phyloP scores from a whole-genome alignment of 2,797 vertebrate species.

The Oreochromis grahami region DNA sequence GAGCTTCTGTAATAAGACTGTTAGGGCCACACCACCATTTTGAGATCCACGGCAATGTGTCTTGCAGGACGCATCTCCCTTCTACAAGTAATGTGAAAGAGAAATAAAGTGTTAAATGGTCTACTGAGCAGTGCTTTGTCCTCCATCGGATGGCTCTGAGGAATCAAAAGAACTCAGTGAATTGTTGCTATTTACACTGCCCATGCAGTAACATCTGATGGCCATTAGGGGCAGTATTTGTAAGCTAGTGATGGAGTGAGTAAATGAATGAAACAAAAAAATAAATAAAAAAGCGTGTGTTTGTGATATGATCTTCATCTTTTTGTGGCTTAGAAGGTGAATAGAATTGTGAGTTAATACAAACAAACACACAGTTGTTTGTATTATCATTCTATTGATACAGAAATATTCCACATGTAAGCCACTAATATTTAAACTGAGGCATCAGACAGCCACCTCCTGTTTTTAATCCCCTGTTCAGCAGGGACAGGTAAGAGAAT shows the following conservation, averaged over 20 bases:
- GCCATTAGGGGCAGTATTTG: not conserved
- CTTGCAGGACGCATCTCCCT: fast-evolving
- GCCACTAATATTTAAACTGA: not conserved
- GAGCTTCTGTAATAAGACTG: not conserved
- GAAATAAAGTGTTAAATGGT: not conserved
- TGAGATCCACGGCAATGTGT: not conserved
- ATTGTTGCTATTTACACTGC: not conserved
- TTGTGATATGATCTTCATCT: not conserved
- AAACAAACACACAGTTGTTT: not conserved
- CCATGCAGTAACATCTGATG: not conserved
- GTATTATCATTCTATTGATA: not conserved
- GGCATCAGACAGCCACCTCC: not conserved
- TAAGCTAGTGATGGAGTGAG: not conserved
- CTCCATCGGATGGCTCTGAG: fast-evolving
- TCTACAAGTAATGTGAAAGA: not conserved
- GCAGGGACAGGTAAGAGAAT: not conserved
- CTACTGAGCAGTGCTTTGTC: not conserved
- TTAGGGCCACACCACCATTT: fast-evolving
- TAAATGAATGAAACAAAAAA: not conserved
- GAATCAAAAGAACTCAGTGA: not conserved
- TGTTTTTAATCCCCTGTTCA: not conserved
- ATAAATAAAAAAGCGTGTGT: not conserved
- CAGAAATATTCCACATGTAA: not conserved
- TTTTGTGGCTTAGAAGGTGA: not conserved
- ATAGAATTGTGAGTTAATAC: not conserved